Evolutionary conservation across 2,797 vertebrate species (phyloP).

Genomic region (Microctenopoma lineatum): DNA sequence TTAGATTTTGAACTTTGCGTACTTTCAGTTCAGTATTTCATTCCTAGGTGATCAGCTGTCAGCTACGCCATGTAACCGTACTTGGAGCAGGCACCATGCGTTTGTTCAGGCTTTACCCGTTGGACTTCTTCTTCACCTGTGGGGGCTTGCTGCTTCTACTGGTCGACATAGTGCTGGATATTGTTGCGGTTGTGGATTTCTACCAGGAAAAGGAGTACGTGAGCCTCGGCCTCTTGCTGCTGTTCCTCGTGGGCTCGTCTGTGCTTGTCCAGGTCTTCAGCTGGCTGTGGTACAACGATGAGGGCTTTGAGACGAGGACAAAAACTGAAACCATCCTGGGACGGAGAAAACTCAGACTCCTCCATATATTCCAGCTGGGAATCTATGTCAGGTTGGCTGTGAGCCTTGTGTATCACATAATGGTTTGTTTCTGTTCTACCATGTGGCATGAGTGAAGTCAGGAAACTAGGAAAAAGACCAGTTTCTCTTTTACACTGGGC

Average conservation of each 20-base stretch:
- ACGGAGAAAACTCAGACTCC: background rate
- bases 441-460: background rate
- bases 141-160: constrained; percentile 46
- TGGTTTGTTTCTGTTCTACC: rapidly evolving
- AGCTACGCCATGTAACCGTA: background rate
- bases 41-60: background rate
- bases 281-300: constrained; percentile 78
- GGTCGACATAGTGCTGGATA: constrained; percentile 68
- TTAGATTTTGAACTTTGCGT: constrained; percentile 14
- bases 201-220: constrained; percentile 53
- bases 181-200: constrained; percentile 45
- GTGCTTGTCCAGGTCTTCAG: constrained; percentile 74
- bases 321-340: constrained; percentile 30
- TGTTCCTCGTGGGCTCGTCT: constrained; percentile 75
- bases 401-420: background rate
- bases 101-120: background rate
- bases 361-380: constrained; percentile 79
- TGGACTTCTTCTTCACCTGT: constrained; percentile 54
- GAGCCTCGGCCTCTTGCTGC: constrained; percentile 62
- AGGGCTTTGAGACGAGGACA: background rate
- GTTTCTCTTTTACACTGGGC: background rate
- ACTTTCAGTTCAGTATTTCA: constrained; percentile 18
- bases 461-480: background rate
- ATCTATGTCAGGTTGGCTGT: constrained; percentile 73
- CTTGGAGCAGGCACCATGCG: constrained; percentile 26